Evolutionary conservation across 2,113 vertebrate species (phyloP).

Genomic region (Mesoclemmys tuberculata): DNA sequence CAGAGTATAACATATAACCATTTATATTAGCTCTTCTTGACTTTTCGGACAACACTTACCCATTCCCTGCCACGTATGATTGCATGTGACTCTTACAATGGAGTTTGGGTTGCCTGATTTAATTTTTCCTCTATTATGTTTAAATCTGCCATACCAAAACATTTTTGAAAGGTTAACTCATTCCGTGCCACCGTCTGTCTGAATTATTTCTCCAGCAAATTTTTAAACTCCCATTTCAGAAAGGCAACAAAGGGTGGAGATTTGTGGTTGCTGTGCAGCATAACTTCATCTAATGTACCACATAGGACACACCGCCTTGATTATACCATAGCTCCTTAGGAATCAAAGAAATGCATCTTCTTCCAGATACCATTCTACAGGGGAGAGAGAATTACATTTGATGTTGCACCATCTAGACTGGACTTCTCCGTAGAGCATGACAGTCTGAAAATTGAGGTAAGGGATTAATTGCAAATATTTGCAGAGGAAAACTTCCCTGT

Average conservation of each 20-base stretch:
- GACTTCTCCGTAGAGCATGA: slow-evolving; percentile 93
- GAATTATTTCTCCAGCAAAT: neutral
- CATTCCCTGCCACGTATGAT: neutral
- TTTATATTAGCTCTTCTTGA: neutral
- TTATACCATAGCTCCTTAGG: neutral
- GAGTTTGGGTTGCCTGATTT: neutral
- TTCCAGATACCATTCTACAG: slow-evolving; percentile 95
- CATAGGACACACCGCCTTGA: neutral
- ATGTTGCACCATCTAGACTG: slow-evolving; percentile 92
- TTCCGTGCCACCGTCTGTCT: neutral
- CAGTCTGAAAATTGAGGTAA: slow-evolving; percentile 93
- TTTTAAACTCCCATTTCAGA: neutral
- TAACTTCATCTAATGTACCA: neutral
- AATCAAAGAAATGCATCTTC: neutral
- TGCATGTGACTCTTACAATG: neutral
- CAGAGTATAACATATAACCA: neutral
- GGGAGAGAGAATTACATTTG: slow-evolving; percentile 97
- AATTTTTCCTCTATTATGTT: neutral
- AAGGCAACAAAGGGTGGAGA: neutral
- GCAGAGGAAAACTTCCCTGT: neutral
- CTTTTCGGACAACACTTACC: neutral
- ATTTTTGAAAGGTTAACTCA: neutral
- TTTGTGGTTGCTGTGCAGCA: neutral
- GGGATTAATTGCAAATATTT: neutral
- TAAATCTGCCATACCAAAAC: neutral